Conservation (phyloP, 2,888 invertebrate species). For the Plebejus anna region DNA sequence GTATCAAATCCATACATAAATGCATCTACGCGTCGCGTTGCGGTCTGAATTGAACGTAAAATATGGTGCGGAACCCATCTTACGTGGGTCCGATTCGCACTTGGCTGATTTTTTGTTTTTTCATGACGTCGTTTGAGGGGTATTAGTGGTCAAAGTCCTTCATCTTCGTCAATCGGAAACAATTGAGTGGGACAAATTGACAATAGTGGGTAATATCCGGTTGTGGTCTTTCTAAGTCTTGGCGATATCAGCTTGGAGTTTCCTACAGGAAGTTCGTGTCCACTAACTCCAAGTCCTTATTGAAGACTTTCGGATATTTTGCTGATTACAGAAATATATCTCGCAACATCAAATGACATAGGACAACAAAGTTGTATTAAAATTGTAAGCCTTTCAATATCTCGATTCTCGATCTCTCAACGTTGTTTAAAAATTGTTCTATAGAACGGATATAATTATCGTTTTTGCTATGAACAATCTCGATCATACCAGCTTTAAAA, state of each 20-base stretch:
- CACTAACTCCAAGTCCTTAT: background rate
- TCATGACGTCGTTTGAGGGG: background rate
- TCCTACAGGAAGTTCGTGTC: background rate
- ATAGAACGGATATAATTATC: too few species aligned
- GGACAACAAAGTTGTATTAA: too few species aligned
- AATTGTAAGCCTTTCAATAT: too few species aligned
- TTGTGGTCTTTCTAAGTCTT: background rate
- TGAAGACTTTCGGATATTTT: background rate
- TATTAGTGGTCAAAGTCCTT: background rate
- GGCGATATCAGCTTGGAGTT: background rate
- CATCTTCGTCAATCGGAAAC: constrained; percentile 11
- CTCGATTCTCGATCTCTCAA: too few species aligned
- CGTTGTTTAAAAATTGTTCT: too few species aligned
- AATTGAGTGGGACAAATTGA: background rate
- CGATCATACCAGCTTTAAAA: too few species aligned
- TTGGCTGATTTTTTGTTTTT: background rate
- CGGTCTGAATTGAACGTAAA: background rate
- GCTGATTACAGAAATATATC: background rate
- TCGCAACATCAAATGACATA: too few species aligned
- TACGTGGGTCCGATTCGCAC: background rate
- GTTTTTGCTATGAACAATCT: too few species aligned
- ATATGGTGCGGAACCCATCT: background rate
- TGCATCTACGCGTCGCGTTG: too few species aligned
- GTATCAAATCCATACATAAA: too few species aligned
- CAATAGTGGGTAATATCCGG: background rate